phyloP scores from a whole-genome alignment of 2,888 invertebrate genomes.

The Eugnorisma glareosa region DNA sequence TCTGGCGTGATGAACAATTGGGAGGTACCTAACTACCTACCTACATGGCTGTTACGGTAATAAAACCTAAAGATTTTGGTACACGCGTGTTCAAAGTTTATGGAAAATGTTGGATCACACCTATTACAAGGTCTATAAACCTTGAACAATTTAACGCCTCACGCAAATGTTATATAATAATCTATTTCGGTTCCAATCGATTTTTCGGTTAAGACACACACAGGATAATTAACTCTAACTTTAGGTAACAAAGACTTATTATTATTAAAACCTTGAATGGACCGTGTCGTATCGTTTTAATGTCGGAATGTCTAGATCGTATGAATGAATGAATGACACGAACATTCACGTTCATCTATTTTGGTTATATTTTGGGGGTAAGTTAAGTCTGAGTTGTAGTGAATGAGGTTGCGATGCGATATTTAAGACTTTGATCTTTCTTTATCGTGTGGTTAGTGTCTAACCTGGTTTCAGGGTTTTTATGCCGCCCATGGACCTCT shows the following conservation, averaged over 20 bases:
- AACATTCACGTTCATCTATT: conserved; percentile 34
- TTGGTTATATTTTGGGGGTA: conserved; percentile 23
- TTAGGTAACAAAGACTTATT: conserved; percentile 24
- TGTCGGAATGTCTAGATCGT: conserved; percentile 64
- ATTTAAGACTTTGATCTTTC: not conserved
- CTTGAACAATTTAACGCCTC: conserved; percentile 41
- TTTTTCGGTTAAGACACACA: conserved; percentile 49
- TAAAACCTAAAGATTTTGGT: not conserved
- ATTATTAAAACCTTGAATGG: conserved; percentile 28
- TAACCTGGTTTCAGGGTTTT: too few relatives aligned
- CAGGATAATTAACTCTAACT: conserved; percentile 40
- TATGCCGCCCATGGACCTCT: too few relatives aligned
- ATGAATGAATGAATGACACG: conserved; percentile 62
- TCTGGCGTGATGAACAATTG: not conserved
- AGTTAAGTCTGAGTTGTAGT: conserved; percentile 5
- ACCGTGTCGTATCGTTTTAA: conserved; percentile 67
- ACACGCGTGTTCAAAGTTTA: conserved; percentile 1
- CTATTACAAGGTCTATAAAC: conserved; percentile 38
- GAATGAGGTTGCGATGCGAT: not conserved
- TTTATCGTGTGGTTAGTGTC: too few relatives aligned
- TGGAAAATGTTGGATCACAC: conserved; percentile 34
- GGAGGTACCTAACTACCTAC: too few relatives aligned
- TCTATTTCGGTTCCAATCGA: conserved; percentile 55
- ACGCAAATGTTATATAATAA: conserved; percentile 62
- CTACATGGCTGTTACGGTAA: not conserved